A percentile compares a stretch with the other conserved stretches of the same genome.
These are phyloP conservation scores for Melieria crassipennis DNA, from an alignment of 2,888 invertebrate genomes.

Conservation along the genomic window DNA sequence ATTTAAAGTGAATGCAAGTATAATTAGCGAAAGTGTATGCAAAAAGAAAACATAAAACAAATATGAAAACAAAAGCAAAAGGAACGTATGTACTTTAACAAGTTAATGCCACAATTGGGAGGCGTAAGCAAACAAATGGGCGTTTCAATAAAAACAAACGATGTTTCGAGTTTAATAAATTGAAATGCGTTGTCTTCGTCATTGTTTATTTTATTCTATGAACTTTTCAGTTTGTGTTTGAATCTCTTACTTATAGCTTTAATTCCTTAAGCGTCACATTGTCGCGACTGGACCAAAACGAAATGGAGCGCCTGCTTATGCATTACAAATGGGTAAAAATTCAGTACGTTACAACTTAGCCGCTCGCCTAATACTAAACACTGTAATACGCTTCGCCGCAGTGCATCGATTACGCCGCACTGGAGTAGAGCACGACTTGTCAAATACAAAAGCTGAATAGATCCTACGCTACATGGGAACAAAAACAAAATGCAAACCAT, in stretches of 20 bases:
- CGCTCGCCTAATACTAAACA: neutral
- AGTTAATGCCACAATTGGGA: neutral
- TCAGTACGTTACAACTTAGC: slow-evolving; percentile 19
- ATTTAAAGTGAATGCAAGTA: neutral
- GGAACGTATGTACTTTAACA: neutral
- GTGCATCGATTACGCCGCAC: neutral
- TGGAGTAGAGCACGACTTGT: no score
- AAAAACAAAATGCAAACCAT: no score
- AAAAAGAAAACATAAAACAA: no score
- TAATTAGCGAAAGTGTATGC: no score
- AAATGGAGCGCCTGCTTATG: neutral
- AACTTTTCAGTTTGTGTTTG: neutral
- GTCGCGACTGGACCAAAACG: no score
- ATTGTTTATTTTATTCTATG: neutral
- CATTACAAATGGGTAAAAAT: slow-evolving; percentile 6
- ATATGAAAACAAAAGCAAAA: neutral
- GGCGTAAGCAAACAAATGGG: neutral
- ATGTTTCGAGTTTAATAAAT: slow-evolving; percentile 5
- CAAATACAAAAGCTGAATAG: no score
- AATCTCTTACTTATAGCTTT: neutral
- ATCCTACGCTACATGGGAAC: no score
- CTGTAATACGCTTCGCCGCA: neutral
- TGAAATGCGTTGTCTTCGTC: neutral
- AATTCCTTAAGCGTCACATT: no score
- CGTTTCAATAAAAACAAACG: neutral